Conservation (phyloP, 2,797 vertebrate genomes). For the Hydrophis major region DNA sequence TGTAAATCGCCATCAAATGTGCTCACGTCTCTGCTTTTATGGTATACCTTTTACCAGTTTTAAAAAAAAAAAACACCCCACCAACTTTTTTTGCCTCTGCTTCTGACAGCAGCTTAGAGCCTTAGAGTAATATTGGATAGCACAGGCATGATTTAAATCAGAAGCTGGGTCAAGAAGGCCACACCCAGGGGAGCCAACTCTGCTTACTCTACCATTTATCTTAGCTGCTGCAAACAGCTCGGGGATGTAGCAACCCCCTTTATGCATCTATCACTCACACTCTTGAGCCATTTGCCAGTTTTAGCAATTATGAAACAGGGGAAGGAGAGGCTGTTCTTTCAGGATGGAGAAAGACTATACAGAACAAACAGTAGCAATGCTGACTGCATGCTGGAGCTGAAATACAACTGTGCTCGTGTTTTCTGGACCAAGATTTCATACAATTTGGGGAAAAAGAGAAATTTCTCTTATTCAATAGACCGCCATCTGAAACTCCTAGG, state of each 20-base stretch:
- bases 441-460: background rate
- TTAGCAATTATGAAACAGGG: background rate
- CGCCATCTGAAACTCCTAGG: background rate
- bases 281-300: background rate
- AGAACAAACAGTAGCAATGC: background rate
- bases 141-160: background rate
- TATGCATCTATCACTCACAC: background rate
- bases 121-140: background rate
- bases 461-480: background rate
- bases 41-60: background rate
- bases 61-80: background rate
- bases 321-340: background rate
- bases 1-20: background rate
- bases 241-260: background rate
- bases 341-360: background rate
- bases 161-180: background rate
- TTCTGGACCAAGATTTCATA: background rate
- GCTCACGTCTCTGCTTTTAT: background rate
- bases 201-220: background rate
- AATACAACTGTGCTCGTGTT: background rate
- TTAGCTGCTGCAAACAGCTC: background rate
- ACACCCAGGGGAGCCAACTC: background rate
- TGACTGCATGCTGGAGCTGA: background rate
- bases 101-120: background rate
- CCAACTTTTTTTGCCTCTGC: background rate